Conservation (phyloP, 2,797 vertebrate genomes). For the Acomys russatus region DNA sequence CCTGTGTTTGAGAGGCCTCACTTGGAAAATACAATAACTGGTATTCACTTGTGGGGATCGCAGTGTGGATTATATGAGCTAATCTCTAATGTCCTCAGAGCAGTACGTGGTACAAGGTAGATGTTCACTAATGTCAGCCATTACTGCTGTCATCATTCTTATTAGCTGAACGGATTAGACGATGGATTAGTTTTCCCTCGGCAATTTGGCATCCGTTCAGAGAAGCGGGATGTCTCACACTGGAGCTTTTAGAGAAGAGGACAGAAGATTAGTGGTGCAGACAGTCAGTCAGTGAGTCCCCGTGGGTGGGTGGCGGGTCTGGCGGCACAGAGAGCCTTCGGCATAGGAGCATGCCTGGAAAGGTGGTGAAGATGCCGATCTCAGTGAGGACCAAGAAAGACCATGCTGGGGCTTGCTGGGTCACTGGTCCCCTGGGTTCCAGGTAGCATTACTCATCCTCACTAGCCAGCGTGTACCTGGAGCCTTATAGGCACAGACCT, state of each 20-base stretch:
- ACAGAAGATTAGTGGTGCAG: conserved; percentile 15
- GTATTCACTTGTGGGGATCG: not conserved
- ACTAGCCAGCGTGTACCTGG: rapidly evolving
- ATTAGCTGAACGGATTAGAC: conserved; percentile 52
- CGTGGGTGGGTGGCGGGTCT: not conserved
- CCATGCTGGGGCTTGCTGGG: not conserved
- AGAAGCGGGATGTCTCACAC: not conserved
- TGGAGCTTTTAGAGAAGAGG: conserved; percentile 56
- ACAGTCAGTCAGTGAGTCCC: not conserved
- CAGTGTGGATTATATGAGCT: conserved; percentile 7
- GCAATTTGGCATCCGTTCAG: conserved; percentile 55
- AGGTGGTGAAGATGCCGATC: not conserved
- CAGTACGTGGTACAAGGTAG: not conserved
- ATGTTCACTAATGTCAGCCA: conserved; percentile 2
- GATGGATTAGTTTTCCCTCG: conserved; percentile 62
- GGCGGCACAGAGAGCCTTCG: not conserved
- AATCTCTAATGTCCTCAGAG: conserved; percentile 38
- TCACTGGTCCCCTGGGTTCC: not conserved
- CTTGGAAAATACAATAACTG: conserved; percentile 18
- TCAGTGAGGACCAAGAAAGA: not conserved
- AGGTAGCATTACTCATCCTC: not conserved
- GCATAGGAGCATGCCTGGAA: not conserved
- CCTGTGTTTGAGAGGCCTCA: not conserved
- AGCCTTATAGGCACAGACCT: not conserved
- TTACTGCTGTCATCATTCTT: conserved; percentile 42